Evolutionary conservation across 37 sponge, comb jelly and placozoan species (phyloP).

Genomic region (Agelas oroides): DNA sequence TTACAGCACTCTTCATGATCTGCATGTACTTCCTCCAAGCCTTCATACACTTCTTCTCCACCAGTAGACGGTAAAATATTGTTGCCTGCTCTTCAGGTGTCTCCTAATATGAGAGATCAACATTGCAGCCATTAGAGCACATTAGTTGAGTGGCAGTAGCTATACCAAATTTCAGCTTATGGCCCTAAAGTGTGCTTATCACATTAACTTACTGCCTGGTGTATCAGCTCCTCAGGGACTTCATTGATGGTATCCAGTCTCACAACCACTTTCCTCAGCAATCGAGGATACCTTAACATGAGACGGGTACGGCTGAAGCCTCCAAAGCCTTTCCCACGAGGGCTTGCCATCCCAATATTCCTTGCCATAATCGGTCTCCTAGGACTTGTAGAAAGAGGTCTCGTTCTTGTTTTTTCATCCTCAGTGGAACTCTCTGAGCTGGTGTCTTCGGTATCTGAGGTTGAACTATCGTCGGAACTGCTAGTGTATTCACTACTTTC

Average conservation of each 20-base stretch:
- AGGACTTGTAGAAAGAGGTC: not conserved
- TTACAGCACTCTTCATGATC: conserved; percentile 60
- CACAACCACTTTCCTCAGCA: conserved; percentile 33
- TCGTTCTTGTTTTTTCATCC: conserved; percentile 21
- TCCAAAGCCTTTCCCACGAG: not conserved
- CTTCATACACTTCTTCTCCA: conserved; percentile 28
- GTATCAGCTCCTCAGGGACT: conserved; percentile 38
- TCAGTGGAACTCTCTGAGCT: conserved; percentile 44
- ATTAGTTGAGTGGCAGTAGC: too few species aligned
- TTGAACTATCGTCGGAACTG: conserved; percentile 19
- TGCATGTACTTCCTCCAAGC: conserved; percentile 70
- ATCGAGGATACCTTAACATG: conserved; percentile 38
- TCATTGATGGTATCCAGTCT: conserved; percentile 55
- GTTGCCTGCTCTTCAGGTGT: conserved; percentile 38
- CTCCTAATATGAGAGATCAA: not conserved
- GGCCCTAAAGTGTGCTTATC: too few species aligned
- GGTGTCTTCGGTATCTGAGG: conserved; percentile 15
- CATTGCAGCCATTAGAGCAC: too few species aligned
- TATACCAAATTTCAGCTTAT: too few species aligned
- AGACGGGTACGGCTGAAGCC: conserved; percentile 21
- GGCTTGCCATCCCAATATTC: conserved; percentile 30
- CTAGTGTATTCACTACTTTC: conserved; percentile 50
- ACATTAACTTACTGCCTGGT: conserved; percentile 64
- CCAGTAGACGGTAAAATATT: conserved; percentile 22
- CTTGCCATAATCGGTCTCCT: conserved; percentile 54